A percentile compares a stretch with the other conserved stretches of the same genome.
These are phyloP conservation scores for Eupithecia dodoneata DNA, from an alignment of 2,888 invertebrate species.

Conservation along the genomic window DNA sequence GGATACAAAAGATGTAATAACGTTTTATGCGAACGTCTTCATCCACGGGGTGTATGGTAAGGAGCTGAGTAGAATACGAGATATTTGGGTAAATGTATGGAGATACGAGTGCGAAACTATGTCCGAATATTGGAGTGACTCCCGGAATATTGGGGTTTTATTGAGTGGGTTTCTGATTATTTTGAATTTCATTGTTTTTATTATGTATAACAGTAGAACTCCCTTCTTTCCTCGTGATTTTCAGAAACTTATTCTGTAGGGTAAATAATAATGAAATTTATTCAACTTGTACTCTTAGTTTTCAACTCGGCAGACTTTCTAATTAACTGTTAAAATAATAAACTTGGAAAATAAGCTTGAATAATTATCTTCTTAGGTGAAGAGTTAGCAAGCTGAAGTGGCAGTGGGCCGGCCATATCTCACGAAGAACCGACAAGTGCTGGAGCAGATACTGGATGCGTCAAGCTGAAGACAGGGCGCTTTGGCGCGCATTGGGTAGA, in stretches of 20 bases:
- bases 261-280: neutral
- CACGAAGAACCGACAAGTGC: too few relatives aligned
- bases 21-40: conserved; percentile 66
- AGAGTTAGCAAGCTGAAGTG: too few relatives aligned
- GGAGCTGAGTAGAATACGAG: conserved; percentile 31
- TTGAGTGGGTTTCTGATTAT: conserved; percentile 12
- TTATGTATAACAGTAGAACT: neutral
- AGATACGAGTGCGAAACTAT: conserved; percentile 39
- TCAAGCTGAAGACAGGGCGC: too few relatives aligned
- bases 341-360: neutral
- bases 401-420: too few relatives aligned
- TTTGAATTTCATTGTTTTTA: conserved; percentile 8
- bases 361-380: neutral
- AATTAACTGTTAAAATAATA: neutral
- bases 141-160: conserved; percentile 29
- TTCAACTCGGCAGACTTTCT: neutral
- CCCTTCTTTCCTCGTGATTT: neutral
- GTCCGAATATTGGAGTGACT: conserved; percentile 36
- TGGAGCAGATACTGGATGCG: too few relatives aligned
- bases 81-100: conserved; percentile 45
- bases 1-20: conserved; percentile 72
- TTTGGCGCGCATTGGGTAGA: too few relatives aligned
- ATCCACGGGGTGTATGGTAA: conserved; percentile 50
- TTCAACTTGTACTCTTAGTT: neutral
- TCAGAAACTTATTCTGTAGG: neutral